Evolutionary conservation across 1,140 invertebrate species (phyloP), one percentile per base, ranked within the genome.

Genomic region (Brachionus plicatilis): DNA sequence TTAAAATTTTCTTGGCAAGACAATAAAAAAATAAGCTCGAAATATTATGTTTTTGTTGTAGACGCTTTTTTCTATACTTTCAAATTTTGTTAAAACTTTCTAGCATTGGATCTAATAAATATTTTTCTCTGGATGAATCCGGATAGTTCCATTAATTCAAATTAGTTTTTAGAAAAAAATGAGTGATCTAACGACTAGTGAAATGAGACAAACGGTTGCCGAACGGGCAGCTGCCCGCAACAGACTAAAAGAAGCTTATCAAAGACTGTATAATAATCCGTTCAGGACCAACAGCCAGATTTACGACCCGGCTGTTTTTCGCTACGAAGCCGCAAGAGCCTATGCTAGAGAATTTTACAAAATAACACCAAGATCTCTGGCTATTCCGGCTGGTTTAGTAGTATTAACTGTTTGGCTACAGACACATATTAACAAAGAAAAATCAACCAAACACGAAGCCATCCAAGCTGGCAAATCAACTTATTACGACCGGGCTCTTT

Each of bases 331-430:
- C 33, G 79, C 79, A 3, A 37, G 79, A 60, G 79, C 79, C 43
- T 82, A 82, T 68, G 79, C 65, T 24, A 82, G 33, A 82, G 79
- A 82, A 65, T 82, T 65, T 68, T 82, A 43, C 29, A 60, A 68
- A 60, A 43, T 82, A 14, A 82, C 79, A 8, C 79, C 79, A 41
- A 82, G 65, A 68, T 82, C 79, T 20, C 37, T 82, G n/a, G 79
- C 65, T 68, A 65, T 82, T 43, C 79, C 79, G 5, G 8, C 41
- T 12, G 65, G 53, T 65, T 45, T 82, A 14, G 33, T 12, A 24
- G 79, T 20, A 9, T 60, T 60, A 6, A 82, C 79, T 24, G 27
- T 82, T 37, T 68, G 53, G 53, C n/a, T 82, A 12, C 79, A 82
- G n/a, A 41, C 4, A 11, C 37, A 17, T 27, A 60, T 82, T 5